Base-by-base conservation (phyloP, 2,797 vertebrate genomes). In the Tinamus major region DNA sequence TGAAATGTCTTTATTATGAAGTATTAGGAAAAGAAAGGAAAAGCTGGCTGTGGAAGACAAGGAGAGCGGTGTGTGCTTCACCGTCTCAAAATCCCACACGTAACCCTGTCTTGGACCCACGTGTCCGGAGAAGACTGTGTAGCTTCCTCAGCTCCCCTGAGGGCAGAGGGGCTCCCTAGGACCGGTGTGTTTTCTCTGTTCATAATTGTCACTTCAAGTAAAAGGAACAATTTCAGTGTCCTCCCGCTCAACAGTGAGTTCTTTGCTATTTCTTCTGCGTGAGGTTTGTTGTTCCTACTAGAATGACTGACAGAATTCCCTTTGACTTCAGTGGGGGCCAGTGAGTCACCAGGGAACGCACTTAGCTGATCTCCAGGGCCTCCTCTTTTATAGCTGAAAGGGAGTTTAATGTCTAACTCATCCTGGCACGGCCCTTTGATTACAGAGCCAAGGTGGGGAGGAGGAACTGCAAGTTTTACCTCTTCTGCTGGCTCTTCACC, bases 1-100 rank as follows among this genome's bases (percentile, higher is more conserved):
- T 92, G 92, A 94, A 42, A 63, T 31, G 16, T 85, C 65, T 92
- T 94, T 56, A 78, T 84, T 37, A 87, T 76, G 41, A 87, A 87
- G 79, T 39, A 31, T 68, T 44, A 55, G 59, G 7, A 71, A 59
- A 84, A 81, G 51, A 68, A 92, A 65, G 27, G 59, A 75, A 82
- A 91, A 85, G 31, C 55, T 7, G 41, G 83, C 93, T 51, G 68
- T 71, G 41, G 51, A 81, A 90, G 76, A 13, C 4, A 65, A 56
- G 65, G 58, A 68, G 33, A 84, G 41, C 19, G 93, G 16, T 78
- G 90, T 87, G 27, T 89, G 31, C 86, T 94, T 89, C 41, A 6
- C 48, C 27, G 89, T 80, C 17, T 93, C 51, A 53, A 53, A 56
- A n/a, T 16, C 15, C 14, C 17, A 41, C 39, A 41, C 39, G 4